These are phyloP conservation scores for Sturnus vulgaris DNA, from an alignment of 2,113 vertebrate genomes.

Conservation along the genomic window DNA sequence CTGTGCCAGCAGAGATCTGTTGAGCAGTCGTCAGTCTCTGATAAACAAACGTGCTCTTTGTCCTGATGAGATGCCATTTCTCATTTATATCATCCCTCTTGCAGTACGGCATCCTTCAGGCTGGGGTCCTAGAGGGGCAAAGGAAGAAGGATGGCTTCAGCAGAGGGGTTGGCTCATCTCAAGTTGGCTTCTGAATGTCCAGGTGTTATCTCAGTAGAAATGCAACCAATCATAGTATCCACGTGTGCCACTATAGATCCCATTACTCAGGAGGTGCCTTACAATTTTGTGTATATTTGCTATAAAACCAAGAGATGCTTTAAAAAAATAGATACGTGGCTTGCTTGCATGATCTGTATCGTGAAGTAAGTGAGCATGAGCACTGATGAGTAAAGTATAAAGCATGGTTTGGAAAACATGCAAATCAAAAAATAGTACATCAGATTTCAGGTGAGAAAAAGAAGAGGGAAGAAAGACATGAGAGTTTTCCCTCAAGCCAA, in stretches of 20 bases:
- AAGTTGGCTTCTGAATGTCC: neutral
- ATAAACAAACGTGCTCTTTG: neutral
- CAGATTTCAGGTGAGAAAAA: neutral
- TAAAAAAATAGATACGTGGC: neutral
- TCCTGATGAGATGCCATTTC: neutral
- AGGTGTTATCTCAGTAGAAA: neutral
- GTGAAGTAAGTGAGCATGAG: neutral
- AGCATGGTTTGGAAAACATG: neutral
- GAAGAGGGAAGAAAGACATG: neutral
- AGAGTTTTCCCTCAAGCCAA: neutral
- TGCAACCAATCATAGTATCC: neutral
- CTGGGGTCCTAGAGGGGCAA: neutral
- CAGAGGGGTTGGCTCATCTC: neutral
- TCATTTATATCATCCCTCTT: neutral
- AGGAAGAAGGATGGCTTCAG: neutral
- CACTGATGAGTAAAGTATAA: neutral
- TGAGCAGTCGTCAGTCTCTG: neutral
- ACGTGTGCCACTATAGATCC: neutral
- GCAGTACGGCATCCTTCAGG: neutral
- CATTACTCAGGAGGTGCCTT: neutral
- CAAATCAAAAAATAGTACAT: neutral
- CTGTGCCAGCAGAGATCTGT: neutral
- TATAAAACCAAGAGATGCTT: neutral
- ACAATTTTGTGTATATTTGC: neutral
- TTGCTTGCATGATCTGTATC: neutral